phyloP scores from a whole-genome alignment of 2,797 vertebrate genomes.

The Todus mexicanus region DNA sequence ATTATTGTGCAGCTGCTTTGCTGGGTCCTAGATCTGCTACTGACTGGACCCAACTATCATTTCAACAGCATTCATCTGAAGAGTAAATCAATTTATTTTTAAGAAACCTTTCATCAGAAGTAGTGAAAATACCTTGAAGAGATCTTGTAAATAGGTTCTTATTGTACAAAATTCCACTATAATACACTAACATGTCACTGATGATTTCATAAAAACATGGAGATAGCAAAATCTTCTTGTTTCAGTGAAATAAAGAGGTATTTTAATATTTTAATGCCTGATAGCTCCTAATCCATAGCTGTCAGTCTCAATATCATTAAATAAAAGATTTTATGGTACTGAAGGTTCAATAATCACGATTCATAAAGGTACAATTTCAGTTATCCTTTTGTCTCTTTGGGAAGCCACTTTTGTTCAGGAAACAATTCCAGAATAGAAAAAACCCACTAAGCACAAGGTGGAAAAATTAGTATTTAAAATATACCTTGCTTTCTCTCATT shows the following conservation, averaged over 20 bases:
- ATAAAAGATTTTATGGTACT: background rate
- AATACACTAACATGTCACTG: background rate
- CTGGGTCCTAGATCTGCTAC: background rate
- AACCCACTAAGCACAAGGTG: background rate
- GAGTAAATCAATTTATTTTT: background rate
- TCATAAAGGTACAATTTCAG: slow-evolving; percentile 52
- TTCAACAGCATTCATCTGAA: background rate
- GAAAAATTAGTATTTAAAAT: background rate
- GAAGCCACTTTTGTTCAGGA: slow-evolving; percentile 4
- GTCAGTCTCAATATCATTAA: slow-evolving; percentile 42
- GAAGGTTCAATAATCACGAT: slow-evolving; percentile 52
- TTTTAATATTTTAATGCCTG: slow-evolving; percentile 44
- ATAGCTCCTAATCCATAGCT: slow-evolving; percentile 41
- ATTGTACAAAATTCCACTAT: background rate
- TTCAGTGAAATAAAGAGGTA: background rate
- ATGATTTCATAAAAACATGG: background rate
- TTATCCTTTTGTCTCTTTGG: slow-evolving; percentile 27
- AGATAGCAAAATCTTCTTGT: background rate
- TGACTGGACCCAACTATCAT: background rate
- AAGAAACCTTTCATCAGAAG: background rate
- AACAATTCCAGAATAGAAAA: background rate
- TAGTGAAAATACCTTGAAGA: background rate
- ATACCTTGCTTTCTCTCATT: background rate
- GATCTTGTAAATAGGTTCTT: background rate
- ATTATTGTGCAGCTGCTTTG: background rate